A percentile compares a stretch with the other conserved stretches of the same genome.
These are phyloP conservation scores for Bradypodion pumilum DNA, from an alignment of 2,797 vertebrate genomes.

Conservation along the genomic window DNA sequence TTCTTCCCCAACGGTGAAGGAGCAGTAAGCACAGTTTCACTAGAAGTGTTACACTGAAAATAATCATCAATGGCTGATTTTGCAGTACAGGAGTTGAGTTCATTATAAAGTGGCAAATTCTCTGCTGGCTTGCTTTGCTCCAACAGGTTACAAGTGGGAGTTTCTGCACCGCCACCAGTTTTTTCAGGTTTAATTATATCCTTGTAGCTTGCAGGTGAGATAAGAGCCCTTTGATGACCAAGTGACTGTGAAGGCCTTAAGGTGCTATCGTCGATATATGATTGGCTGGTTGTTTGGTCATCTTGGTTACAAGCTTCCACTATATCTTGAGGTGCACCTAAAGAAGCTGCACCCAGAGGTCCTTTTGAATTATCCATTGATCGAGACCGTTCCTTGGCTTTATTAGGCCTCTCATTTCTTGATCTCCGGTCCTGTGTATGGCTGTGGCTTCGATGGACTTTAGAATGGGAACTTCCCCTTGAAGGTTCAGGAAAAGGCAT, in stretches of 20 bases:
- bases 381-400: constrained; percentile 96
- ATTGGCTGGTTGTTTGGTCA: constrained; percentile 85
- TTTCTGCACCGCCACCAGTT: constrained; percentile 84
- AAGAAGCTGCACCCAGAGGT: constrained; percentile 83
- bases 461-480: constrained; percentile 93
- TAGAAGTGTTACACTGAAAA: constrained; percentile 90
- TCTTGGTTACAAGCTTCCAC: constrained; percentile 86
- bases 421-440: constrained; percentile 98
- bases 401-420: constrained; percentile 90
- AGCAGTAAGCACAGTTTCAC: constrained; percentile 87
- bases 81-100: constrained; percentile 88
- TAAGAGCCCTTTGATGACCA: constrained; percentile 86
- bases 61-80: constrained; percentile 90
- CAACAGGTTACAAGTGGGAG: constrained; percentile 86
- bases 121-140: constrained; percentile 86
- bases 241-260: constrained; percentile 88
- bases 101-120: constrained; percentile 86
- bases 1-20: constrained; percentile 86
- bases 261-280: constrained; percentile 92
- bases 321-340: constrained; percentile 88
- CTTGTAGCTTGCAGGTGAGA: constrained; percentile 82
- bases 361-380: constrained; percentile 99
- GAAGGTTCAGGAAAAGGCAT: constrained; percentile 98
- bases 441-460: constrained; percentile 97
- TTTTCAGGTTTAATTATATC: constrained; percentile 92